phyloP scores from a whole-genome alignment of 1,140 invertebrate genomes.

The Chironomus striatipennis region DNA sequence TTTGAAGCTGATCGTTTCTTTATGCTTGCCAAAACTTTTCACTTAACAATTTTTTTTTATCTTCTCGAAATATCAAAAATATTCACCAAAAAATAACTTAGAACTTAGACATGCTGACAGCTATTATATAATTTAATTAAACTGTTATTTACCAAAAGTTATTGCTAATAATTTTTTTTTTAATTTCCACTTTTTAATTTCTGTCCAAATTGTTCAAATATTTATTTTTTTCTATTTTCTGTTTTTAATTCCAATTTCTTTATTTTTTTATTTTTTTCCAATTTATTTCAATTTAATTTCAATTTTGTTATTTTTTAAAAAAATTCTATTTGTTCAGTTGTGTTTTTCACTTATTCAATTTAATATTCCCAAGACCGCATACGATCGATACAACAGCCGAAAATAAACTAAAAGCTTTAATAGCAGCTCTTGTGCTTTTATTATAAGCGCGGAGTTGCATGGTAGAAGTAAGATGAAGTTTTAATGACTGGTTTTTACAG shows the following conservation, averaged over 20 bases:
- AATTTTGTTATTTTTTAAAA: background rate
- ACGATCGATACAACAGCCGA: background rate
- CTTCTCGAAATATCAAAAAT: too few species aligned
- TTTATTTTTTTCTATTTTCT: background rate
- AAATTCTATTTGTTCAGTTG: background rate
- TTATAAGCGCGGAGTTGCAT: background rate
- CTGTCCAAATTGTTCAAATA: background rate
- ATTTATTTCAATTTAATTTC: background rate
- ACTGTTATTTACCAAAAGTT: background rate
- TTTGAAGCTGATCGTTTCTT: too few species aligned
- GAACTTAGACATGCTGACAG: too few species aligned
- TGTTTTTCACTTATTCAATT: background rate
- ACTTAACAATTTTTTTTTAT: too few species aligned
- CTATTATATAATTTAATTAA: too few species aligned
- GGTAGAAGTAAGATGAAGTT: background rate
- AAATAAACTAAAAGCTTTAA: slow-evolving; percentile 12
- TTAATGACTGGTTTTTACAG: background rate
- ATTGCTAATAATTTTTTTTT: background rate
- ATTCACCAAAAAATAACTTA: too few species aligned
- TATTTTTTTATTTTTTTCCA: background rate
- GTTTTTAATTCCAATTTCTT: background rate
- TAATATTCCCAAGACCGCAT: background rate
- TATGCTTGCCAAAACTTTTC: too few species aligned
- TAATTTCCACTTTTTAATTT: background rate
- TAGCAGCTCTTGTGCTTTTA: background rate